These are phyloP conservation scores for Pardalotus punctatus DNA, from an alignment of 2,113 vertebrate species.

Conservation along the genomic window DNA sequence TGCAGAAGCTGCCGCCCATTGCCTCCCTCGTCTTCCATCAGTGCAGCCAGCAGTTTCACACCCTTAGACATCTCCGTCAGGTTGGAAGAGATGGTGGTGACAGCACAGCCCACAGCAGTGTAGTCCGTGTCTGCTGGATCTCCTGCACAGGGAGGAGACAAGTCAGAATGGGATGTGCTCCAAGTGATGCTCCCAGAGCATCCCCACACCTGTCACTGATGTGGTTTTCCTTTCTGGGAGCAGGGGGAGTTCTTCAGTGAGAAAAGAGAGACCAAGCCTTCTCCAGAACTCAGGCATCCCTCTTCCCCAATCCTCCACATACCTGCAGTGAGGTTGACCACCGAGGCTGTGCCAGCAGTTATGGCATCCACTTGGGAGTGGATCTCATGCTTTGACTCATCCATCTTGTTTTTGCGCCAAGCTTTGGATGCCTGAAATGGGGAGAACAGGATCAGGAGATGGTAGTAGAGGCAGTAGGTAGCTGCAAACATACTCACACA, in stretches of 20 bases:
- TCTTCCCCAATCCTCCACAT: background rate
- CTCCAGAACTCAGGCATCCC: background rate
- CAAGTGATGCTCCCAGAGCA: background rate
- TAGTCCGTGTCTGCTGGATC: slow-evolving; percentile 97
- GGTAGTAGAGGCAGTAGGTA: background rate
- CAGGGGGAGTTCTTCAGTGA: background rate
- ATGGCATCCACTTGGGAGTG: slow-evolving; percentile 98
- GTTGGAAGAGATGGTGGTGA: slow-evolving; percentile 98
- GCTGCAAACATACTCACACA: background rate
- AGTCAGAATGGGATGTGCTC: background rate
- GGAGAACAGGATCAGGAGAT: background rate
- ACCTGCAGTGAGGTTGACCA: slow-evolving; percentile 96
- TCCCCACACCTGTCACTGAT: accelerated
- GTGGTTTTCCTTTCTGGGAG: background rate
- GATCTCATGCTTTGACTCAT: slow-evolving; percentile 97
- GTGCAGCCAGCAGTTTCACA: slow-evolving; percentile 89
- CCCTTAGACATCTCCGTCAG: slow-evolving; percentile 99
- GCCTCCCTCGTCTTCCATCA: slow-evolving; percentile 94
- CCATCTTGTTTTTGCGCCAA: slow-evolving; percentile 98
- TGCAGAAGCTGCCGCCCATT: slow-evolving; percentile 91
- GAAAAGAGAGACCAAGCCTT: background rate
- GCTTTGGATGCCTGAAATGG: slow-evolving; percentile 89
- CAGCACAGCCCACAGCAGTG: slow-evolving; percentile 93
- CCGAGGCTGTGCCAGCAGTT: slow-evolving; percentile 94
- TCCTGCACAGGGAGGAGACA: slow-evolving; percentile 66